Evolutionary conservation across 2,797 vertebrate species (phyloP).

Genomic region (Tachyglossus aculeatus): DNA sequence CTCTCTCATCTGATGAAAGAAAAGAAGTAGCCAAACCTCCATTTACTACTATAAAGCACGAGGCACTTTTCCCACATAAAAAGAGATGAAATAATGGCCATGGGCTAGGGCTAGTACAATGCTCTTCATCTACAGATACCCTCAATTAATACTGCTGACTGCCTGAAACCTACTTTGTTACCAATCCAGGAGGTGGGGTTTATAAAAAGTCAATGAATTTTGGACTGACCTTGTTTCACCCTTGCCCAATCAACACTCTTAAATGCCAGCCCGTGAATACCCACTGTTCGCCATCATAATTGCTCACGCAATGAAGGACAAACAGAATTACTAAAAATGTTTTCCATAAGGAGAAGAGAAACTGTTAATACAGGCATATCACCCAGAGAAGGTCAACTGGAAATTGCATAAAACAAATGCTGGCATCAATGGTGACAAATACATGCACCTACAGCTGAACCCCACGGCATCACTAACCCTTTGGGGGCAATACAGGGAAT

Average conservation of each 20-base stretch:
- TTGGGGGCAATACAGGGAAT: no score
- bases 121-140: no score
- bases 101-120: rapidly evolving
- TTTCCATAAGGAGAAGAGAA: constrained; percentile 13
- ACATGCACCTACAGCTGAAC: not conserved
- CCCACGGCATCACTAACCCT: not conserved
- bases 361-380: not conserved
- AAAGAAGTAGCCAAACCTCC: no score
- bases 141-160: no score
- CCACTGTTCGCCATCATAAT: no score
- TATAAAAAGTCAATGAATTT: not conserved
- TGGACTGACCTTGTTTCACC: not conserved
- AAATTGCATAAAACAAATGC: not conserved
- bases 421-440: not conserved
- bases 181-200: not conserved
- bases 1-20: constrained; percentile 87
- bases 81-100: not conserved
- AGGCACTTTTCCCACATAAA: rapidly evolving
- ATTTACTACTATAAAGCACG: no score
- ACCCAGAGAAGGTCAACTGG: not conserved
- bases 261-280: not conserved
- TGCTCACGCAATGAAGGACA: no score
- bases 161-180: not conserved
- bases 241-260: constrained; percentile 3
- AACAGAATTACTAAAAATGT: not conserved